Evolutionary conservation across 2,113 vertebrate species (phyloP).

Genomic region (Eubucco bourcierii): DNA sequence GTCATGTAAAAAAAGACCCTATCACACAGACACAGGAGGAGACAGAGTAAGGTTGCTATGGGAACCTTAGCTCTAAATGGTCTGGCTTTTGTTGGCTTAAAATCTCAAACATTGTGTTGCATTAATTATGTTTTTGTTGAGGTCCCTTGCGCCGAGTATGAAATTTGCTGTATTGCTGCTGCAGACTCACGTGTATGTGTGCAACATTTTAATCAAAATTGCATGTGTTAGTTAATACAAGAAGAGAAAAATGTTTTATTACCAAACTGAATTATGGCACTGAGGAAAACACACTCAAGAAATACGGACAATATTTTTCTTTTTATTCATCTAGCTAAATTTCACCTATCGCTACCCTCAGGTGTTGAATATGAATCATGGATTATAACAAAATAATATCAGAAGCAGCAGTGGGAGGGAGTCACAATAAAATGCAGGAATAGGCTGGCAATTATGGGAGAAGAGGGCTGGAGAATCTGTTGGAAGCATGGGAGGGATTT

Average conservation of each 20-base stretch:
- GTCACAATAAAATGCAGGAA: constrained; percentile 19
- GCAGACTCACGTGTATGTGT: neutral
- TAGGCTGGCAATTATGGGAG: neutral
- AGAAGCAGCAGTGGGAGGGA: neutral
- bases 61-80: constrained; percentile 66
- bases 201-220: constrained; percentile 13
- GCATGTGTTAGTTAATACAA: neutral
- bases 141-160: constrained; percentile 8
- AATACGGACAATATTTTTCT: neutral
- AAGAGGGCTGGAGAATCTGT: neutral
- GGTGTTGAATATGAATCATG: neutral
- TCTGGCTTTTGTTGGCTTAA: constrained; percentile 64
- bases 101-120: constrained; percentile 61
- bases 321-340: neutral
- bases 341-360: neutral
- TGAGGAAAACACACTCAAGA: neutral
- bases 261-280: neutral
- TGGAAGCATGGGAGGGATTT: neutral
- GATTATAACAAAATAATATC: neutral
- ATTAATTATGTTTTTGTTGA: constrained; percentile 61
- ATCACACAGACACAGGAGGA: constrained; percentile 62
- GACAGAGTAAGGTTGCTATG: constrained; percentile 58
- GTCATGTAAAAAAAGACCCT: constrained; percentile 51
- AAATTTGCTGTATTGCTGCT: constrained; percentile 16
- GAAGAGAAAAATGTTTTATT: neutral